Percentiles rank a stretch among this genome's conserved stretches.
phyloP scores from a whole-genome alignment of 92 coral and sea anemone species.

The Parazoanthus darwini region DNA sequence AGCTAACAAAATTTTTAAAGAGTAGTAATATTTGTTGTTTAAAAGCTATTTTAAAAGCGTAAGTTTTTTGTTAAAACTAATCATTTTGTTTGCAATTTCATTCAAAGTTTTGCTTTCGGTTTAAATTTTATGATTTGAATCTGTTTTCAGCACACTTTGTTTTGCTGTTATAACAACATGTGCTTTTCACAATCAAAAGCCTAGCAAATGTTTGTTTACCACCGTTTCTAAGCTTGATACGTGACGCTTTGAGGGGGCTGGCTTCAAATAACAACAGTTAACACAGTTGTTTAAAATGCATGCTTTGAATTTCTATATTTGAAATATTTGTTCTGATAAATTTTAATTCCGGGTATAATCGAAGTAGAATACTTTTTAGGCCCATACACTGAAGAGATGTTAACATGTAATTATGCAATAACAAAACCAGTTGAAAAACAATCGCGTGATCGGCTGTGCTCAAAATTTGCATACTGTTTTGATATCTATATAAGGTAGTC shows the following conservation, averaged over 20 bases:
- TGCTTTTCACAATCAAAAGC: background rate
- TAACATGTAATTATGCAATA: background rate
- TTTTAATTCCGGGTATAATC: background rate
- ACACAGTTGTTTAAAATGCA: background rate
- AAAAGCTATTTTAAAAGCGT: no score
- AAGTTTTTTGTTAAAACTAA: no score
- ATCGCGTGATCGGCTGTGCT: conserved; percentile 18
- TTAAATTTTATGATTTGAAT: no score
- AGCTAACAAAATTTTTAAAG: no score
- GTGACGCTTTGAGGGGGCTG: background rate
- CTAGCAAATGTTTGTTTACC: no score
- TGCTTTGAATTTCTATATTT: background rate
- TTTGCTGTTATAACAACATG: background rate
- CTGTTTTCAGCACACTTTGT: background rate
- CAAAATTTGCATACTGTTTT: background rate
- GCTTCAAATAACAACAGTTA: no score
- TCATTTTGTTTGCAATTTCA: no score
- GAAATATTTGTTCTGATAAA: background rate
- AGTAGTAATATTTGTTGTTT: no score
- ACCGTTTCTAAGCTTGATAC: background rate
- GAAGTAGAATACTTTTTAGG: background rate
- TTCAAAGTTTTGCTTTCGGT: no score
- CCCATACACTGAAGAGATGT: background rate
- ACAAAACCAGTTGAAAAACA: background rate
- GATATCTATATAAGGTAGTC: background rate